Base-by-base conservation (phyloP, 2,797 vertebrate genomes). In the Sciurus carolinensis region DNA sequence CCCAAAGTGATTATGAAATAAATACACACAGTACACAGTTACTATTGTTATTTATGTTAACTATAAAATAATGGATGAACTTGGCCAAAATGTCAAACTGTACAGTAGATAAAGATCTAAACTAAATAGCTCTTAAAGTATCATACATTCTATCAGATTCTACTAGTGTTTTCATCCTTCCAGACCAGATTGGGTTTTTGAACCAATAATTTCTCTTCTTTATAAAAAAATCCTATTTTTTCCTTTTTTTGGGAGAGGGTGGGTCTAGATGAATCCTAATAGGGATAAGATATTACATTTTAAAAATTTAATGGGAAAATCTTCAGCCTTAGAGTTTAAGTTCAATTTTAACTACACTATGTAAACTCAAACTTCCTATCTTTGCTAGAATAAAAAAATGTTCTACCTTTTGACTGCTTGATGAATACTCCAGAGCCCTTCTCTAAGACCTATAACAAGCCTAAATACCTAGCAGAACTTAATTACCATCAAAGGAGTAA, bases 1-100 rank as follows among this genome's bases (percentile, higher is more conserved):
- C n/a, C 57, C n/a, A 91, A 93, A 86, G 62, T 50, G 62, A 80
- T 17, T 18, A 88, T 64, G 73, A 71, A 89, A 87, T 75, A 95
- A 95, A 89, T 18, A 64, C 22, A 89, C 15, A 83, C 28, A 75
- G 33, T 33, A 75, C 59, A 44, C 0, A 47, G 67, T 12, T 86
- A 91, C 42, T 30, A 82, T 7, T 87, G 42, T 14, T 67, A 69
- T 47, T 30, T 95, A 69, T 82, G 13, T 86, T 89, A 59, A 50
- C 4, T 73, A 24, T 8, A 93, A 89, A 93, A 95, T 67, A 87
- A 92, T 59, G 5, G 62, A 84, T 11, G 11, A 84, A 67, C 4
- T 47, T 91, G 62, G 39, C 10, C 17, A 77, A 95, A 82, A 87
- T 12, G 24, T 50, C 88, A 72, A 89, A 9, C 22, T 71, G n/a